Evolutionary conservation across 2,797 vertebrate species (phyloP).

Genomic region (Anisognathus igniventris): DNA sequence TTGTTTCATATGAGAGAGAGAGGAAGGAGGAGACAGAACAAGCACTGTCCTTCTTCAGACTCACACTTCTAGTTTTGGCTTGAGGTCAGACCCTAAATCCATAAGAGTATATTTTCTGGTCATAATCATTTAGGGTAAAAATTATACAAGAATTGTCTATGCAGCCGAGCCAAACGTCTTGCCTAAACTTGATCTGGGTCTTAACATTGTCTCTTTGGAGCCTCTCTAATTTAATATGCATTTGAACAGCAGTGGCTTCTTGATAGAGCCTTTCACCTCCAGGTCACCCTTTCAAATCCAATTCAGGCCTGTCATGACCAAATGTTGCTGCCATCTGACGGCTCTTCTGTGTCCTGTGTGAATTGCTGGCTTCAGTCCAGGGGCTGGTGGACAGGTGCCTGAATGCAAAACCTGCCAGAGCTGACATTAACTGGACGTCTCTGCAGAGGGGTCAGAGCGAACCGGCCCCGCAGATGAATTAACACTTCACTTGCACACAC

Average conservation of each 20-base stretch:
- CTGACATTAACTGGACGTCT: slow-evolving; percentile 40
- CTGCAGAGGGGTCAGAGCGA: slow-evolving; percentile 36
- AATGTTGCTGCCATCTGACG: slow-evolving; percentile 57
- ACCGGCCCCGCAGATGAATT: slow-evolving; percentile 25
- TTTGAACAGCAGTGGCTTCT: slow-evolving; percentile 47
- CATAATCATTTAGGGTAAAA: neutral
- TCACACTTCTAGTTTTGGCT: neutral
- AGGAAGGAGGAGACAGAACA: neutral
- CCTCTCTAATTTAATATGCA: slow-evolving; percentile 52
- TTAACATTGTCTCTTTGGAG: slow-evolving; percentile 10
- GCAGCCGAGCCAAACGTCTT: slow-evolving; percentile 19
- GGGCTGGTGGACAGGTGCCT: slow-evolving; percentile 57
- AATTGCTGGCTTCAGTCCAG: slow-evolving; percentile 46
- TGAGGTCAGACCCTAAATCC: neutral
- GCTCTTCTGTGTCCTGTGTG: slow-evolving; percentile 28
- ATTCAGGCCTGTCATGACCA: slow-evolving; percentile 54
- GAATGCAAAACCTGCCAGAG: slow-evolving; percentile 14
- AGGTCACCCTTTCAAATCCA: slow-evolving; percentile 63
- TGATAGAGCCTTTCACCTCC: slow-evolving; percentile 56
- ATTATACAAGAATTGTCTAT: neutral
- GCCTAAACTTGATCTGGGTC: slow-evolving; percentile 34
- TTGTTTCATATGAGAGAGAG: neutral
- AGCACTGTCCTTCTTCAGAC: neutral
- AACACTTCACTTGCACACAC: neutral
- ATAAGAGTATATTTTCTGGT: neutral